Percentiles rank a stretch among this genome's conserved stretches.
Conservation (phyloP, 2,113 vertebrate genomes). For the Scomber colias region DNA sequence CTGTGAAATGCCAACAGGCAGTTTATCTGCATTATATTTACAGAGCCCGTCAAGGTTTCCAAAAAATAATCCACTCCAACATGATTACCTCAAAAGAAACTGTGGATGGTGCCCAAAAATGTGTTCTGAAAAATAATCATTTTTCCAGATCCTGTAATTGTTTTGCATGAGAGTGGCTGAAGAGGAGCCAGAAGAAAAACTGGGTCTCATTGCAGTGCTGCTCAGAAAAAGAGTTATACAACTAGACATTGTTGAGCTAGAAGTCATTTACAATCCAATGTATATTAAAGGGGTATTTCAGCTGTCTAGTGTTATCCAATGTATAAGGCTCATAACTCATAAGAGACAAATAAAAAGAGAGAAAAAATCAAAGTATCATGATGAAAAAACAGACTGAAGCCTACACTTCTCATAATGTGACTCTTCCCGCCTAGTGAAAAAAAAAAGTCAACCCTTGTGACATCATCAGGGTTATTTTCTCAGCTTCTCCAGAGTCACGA, state of each 20-base stretch:
- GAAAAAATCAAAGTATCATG: too few species aligned
- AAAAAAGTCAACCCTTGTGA: too few species aligned
- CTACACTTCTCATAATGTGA: too few species aligned
- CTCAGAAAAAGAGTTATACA: neutral
- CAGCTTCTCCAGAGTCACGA: too few species aligned
- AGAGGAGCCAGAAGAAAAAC: neutral
- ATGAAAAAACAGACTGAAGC: too few species aligned
- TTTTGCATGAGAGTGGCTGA: neutral
- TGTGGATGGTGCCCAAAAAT: neutral
- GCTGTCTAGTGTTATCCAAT: neutral
- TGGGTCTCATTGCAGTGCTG: neutral
- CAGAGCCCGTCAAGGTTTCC: neutral
- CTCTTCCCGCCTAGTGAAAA: too few species aligned
- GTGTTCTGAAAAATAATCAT: neutral
- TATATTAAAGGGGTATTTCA: neutral
- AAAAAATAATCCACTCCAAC: slow-evolving; percentile 1
- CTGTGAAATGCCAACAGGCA: neutral
- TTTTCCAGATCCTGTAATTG: neutral
- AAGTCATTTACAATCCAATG: neutral
- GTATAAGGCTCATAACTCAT: too few species aligned
- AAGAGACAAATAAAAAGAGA: too few species aligned
- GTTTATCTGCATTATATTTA: neutral
- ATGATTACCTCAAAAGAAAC: neutral
- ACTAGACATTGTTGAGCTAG: neutral
- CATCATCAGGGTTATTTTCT: too few species aligned